Conservation (phyloP, 2,113 vertebrate species). For the Semicossyphus pulcher region DNA sequence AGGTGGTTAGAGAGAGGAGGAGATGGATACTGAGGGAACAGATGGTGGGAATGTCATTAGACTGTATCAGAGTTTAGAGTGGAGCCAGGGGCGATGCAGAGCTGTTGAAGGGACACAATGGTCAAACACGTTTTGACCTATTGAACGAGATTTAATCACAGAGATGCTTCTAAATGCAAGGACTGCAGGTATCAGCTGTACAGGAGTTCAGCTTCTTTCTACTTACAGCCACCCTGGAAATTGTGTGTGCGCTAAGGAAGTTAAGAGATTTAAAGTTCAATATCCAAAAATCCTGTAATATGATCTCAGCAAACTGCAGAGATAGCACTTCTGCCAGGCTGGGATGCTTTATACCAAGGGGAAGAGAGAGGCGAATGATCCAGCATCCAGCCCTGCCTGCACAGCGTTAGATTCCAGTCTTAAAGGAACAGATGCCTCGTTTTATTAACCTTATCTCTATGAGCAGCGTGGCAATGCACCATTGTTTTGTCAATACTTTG, state of each 20-base stretch:
- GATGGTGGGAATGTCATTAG: conserved; percentile 55
- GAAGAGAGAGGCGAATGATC: conserved; percentile 13
- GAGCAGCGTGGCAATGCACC: background rate
- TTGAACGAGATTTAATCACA: conserved; percentile 34
- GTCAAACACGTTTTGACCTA: conserved; percentile 56
- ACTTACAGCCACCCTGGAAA: background rate
- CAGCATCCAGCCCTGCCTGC: background rate
- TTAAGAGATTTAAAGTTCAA: conserved; percentile 45
- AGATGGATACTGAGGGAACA: conserved; percentile 42
- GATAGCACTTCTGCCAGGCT: conserved; percentile 27
- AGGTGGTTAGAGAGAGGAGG: background rate
- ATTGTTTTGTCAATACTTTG: conserved; percentile 14
- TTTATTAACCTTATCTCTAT: conserved; percentile 4
- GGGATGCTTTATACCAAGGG: conserved; percentile 17
- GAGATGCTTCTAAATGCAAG: conserved; percentile 11
- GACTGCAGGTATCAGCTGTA: background rate
- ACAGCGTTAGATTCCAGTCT: conserved; percentile 14
- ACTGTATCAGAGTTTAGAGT: conserved; percentile 35
- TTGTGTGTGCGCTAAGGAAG: conserved; percentile 6
- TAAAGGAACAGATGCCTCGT: conserved; percentile 2
- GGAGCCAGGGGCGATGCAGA: conserved; percentile 30
- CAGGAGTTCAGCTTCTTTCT: conserved; percentile 6
- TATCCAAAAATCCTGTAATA: conserved; percentile 26
- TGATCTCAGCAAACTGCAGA: conserved; percentile 42
- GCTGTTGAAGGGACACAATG: conserved; percentile 29